Base-by-base conservation (phyloP, 2,113 vertebrate genomes). In the Paradoxurus hermaphroditus region DNA sequence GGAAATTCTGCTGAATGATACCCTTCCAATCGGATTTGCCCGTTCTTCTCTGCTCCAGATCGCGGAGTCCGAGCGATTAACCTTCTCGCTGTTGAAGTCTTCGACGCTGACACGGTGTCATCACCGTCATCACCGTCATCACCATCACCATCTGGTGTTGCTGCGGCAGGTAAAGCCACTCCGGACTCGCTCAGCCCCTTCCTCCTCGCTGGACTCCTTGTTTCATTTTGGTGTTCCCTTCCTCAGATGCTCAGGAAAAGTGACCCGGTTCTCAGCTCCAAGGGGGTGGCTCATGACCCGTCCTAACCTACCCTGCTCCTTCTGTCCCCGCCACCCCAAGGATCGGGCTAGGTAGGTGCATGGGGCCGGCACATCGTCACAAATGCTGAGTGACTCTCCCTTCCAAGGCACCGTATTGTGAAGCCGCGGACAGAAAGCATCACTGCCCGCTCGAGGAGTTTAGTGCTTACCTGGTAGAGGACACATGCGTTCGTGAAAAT, bases 201-300 rank as follows among this genome's bases (percentile, higher is more conserved):
- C 68, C 53, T 94, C 49, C 44, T 77, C 36, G 7, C 90, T 91
- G 53, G 41, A 79, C 44, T 1, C 13, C 13, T 14, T 89, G 44
- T 86, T 94, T 90, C 23, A 1, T 31, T 93, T 85, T 19, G 7
- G 27, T 96, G 65, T 51, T 73, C 46, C 91, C 36, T 94, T 77
- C 51, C 19, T 14, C 25, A 49, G 34, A 53, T 10, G 27, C 46
- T 86, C 39, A 79, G 83, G 63, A 84, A 94, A 41, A 85, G 23
- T 5, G 51, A 67, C 19, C 5, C 23, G 7, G 86, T 90, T 92
- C 36, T 88, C 25, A 82, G 34, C 46, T 15, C 25, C 34, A 75
- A 86, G 65, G 2, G 15, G 9, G 19, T 88, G 56, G 91, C 36
- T 95, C 16, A 11, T 44, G 59, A 27, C 14, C 9, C 4, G 63